A percentile compares a stretch with the other conserved stretches of the same genome.
Evolutionary conservation across 2,113 vertebrate species (phyloP).

Genomic region (rabbit (Oryctolagus cuniculus)): mOryCun1.1 NC_091436.1:127056001-127056500

Average conservation of each 20-base stretch:
- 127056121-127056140: not conserved
- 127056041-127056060: not conserved
- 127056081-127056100: not conserved
- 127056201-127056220: not conserved
- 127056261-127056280: not conserved
- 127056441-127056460: not conserved
- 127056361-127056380: not conserved
- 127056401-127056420: not conserved
- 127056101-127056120: not conserved
- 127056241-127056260: conserved; percentile 68
- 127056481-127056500: not conserved
- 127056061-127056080: no score
- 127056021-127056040: not conserved
- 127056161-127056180: no score
- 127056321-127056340: conserved; percentile 6
- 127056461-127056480: not conserved
- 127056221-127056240: not conserved
- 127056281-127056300: not conserved
- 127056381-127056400: conserved; percentile 19
- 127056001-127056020: no score
- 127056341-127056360: not conserved
- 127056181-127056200: not conserved
- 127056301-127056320: not conserved
- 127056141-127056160: no score
- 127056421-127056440: not conserved